These are phyloP conservation scores for Hypotaenidia okinawae DNA, from an alignment of 2,797 vertebrate genomes.

Conservation along the genomic window DNA sequence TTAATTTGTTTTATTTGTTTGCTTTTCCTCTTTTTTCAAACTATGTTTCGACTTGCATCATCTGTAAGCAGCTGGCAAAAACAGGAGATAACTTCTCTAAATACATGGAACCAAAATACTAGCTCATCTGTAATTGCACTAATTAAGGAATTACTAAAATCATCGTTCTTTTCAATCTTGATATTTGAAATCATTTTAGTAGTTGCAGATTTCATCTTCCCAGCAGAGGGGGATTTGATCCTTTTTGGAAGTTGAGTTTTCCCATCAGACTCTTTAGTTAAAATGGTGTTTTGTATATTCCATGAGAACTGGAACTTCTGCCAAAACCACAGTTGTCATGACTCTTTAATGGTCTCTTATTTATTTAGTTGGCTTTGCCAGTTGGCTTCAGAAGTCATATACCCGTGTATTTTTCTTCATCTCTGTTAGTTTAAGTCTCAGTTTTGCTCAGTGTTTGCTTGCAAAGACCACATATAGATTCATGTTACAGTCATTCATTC, in stretches of 20 bases:
- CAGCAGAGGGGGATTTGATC: conserved; percentile 51
- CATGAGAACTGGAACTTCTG: conserved; percentile 19
- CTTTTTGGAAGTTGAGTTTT: background rate
- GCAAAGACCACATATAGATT: background rate
- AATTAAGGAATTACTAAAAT: background rate
- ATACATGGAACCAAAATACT: background rate
- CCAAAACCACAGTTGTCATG: conserved; percentile 24
- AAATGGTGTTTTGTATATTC: background rate
- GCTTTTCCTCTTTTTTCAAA: background rate
- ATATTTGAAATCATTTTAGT: background rate
- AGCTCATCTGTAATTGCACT: background rate
- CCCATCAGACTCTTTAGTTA: background rate
- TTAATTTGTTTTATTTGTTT: background rate
- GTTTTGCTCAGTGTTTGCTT: background rate
- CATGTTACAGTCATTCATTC: background rate
- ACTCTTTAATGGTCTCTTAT: conserved; percentile 9
- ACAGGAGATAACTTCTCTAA: background rate
- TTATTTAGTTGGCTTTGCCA: conserved; percentile 24
- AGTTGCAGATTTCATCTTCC: conserved; percentile 4
- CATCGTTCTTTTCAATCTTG: background rate
- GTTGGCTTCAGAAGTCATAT: conserved; percentile 11
- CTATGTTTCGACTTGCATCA: background rate
- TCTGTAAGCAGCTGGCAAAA: background rate
- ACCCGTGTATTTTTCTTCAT: background rate
- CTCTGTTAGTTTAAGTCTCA: background rate